A percentile compares a stretch with the other conserved stretches of the same genome.
Evolutionary conservation across 2,797 vertebrate genomes (phyloP).

Genomic region (Falco naumanni): DNA sequence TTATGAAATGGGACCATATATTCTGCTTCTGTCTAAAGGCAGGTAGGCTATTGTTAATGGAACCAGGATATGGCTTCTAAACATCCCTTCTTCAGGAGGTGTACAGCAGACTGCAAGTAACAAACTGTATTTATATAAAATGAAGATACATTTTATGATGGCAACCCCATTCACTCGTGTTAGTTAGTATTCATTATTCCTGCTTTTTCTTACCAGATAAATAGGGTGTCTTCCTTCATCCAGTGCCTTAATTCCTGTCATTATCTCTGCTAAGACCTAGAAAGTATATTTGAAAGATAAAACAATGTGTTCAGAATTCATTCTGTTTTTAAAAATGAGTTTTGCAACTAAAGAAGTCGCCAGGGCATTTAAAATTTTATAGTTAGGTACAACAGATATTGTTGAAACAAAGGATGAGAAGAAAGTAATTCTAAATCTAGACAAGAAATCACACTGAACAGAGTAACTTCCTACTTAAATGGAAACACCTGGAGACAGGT

Average conservation of each 20-base stretch:
- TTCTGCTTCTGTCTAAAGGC: background rate
- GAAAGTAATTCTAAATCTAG: background rate
- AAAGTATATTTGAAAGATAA: background rate
- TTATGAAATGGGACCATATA: background rate
- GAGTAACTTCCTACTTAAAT: background rate
- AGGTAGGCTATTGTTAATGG: background rate
- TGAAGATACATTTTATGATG: background rate
- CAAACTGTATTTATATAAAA: background rate
- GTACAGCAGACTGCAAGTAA: background rate
- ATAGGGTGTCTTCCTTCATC: conserved; percentile 72
- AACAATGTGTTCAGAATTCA: background rate
- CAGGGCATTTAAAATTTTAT: background rate
- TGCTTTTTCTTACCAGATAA: conserved; percentile 76
- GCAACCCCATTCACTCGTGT: background rate
- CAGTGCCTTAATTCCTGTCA: conserved; percentile 77
- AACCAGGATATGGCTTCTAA: background rate
- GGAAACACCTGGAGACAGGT: background rate
- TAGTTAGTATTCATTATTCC: background rate
- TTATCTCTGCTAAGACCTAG: conserved; percentile 79
- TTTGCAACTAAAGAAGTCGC: background rate
- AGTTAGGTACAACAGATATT: background rate
- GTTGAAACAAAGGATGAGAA: background rate
- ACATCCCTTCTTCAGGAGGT: background rate
- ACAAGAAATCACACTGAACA: background rate
- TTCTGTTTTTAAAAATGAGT: background rate